Evolutionary conservation across 2,113 vertebrate species (phyloP), one percentile per base, ranked within the genome.

Genomic region (Oreochromis niloticus): DNA sequence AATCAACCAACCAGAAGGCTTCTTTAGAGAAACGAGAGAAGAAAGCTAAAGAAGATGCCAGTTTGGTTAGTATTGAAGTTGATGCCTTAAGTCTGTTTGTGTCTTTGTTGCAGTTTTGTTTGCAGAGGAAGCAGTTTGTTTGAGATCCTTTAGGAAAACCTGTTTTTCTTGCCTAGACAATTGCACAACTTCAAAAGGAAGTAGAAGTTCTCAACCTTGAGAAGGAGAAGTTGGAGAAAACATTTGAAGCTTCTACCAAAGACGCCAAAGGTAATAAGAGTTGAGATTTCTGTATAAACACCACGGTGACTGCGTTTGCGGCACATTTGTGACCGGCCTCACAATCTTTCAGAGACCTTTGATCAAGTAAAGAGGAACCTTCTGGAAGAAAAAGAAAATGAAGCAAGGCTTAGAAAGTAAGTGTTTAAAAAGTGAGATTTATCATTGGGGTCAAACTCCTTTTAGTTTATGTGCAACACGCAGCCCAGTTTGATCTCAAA

Each of bases 391-490:
- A 95, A 98, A 6, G 97, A 97, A 75, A 97, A 95, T 78, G 97
- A 99, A 94, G 96, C 96, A 89, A 96, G 91, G 8, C 97, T 97
- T 16, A 96, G 97, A 91, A 96, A 96, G 99, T 99, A 97, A 68
- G 97, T 84, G 2, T 24, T 48, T 6, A 16, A 83, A 57, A 68
- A 19, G 34, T 55, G 43, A 9, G 63, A n/a, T 30, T 11, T 30
- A 11, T n/a, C 22, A 83, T 24, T 24, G n/a, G 24, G 27, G 30
- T 75, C 71, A 43, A 32, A 19, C 73, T 52, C 46, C 10, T 50
- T 78, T 52, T 52, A 78, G 46, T 1, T 78, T 50, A 78, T 50
- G 6, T 78, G 27, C 73, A 78, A 19, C 71, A 50, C 46, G 17
- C 71, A 75, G 43, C 43, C 43, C 16, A 75, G 41, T 75, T 50